A percentile compares a stretch with the other conserved stretches of the same genome.
Conservation (phyloP, 2,797 vertebrate species). For the Melanogrammus aeglefinus region DNA sequence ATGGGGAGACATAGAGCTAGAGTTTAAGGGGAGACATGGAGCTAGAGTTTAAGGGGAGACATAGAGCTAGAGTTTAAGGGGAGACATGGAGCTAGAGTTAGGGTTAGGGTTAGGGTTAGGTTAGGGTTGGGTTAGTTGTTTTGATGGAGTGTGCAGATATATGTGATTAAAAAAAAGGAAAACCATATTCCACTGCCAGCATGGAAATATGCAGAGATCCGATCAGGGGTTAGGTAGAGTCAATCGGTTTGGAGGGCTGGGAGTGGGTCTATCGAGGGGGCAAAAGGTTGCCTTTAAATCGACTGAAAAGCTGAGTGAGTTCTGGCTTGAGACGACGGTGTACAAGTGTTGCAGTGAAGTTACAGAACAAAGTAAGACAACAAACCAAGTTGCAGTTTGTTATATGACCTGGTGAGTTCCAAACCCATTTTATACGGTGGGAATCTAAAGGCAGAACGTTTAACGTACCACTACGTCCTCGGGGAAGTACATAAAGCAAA, state of each 20-base stretch:
- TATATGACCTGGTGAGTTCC: background rate
- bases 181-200: background rate
- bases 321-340: background rate
- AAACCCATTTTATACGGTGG: constrained; percentile 1
- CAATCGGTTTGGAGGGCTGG: background rate
- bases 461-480: background rate
- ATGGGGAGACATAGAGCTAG: no score
- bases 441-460: constrained; percentile 25
- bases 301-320: background rate
- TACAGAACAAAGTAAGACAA: background rate
- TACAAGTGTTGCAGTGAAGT: background rate
- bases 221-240: background rate
- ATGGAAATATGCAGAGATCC: background rate
- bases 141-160: background rate
- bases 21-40: no score
- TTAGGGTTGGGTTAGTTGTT: background rate
- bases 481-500: background rate
- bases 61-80: no score
- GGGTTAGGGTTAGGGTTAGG: no score
- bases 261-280: background rate
- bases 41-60: no score
- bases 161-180: background rate
- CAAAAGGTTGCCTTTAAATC: background rate
- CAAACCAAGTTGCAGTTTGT: background rate
- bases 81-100: no score